A percentile compares a stretch with the other conserved stretches of the same genome.
Conservation (phyloP, 2,888 invertebrate species). For the Xylophagus ater region DNA sequence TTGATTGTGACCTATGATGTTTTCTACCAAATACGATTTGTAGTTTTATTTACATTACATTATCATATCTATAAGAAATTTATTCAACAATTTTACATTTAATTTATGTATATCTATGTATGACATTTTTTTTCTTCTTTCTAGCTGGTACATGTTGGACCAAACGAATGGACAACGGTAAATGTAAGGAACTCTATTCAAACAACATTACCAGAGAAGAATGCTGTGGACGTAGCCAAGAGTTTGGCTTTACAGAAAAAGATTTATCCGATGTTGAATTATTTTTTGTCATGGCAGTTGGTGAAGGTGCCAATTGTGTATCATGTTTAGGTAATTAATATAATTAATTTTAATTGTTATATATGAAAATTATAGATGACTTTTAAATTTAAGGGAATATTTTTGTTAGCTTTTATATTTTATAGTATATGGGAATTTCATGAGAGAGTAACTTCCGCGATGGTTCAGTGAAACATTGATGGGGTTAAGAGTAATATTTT, state of each 20-base stretch:
- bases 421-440: too few relatives aligned
- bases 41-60: too few relatives aligned
- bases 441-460: too few relatives aligned
- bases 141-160: slow-evolving; percentile 83
- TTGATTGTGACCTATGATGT: too few relatives aligned
- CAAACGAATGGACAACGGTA: slow-evolving; percentile 66
- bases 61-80: too few relatives aligned
- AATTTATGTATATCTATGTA: too few relatives aligned
- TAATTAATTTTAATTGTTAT: not conserved
- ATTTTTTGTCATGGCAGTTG: slow-evolving; percentile 37
- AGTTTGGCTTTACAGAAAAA: slow-evolving; percentile 36
- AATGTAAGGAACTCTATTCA: slow-evolving; percentile 69
- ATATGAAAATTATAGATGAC: not conserved
- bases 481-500: too few relatives aligned
- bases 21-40: too few relatives aligned
- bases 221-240: slow-evolving; percentile 51
- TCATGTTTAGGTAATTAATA: slow-evolving; percentile 37
- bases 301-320: slow-evolving; percentile 34
- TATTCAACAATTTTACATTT: too few relatives aligned
- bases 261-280: slow-evolving; percentile 36
- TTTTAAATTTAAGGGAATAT: not conserved
- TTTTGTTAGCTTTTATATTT: too few relatives aligned
- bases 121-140: slow-evolving; percentile 19
- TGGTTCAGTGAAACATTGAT: too few relatives aligned
- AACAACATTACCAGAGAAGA: slow-evolving; percentile 64